These are phyloP conservation scores for Ptiloglossa arizonensis DNA, from an alignment of 1,140 invertebrate species.

Conservation along the genomic window DNA sequence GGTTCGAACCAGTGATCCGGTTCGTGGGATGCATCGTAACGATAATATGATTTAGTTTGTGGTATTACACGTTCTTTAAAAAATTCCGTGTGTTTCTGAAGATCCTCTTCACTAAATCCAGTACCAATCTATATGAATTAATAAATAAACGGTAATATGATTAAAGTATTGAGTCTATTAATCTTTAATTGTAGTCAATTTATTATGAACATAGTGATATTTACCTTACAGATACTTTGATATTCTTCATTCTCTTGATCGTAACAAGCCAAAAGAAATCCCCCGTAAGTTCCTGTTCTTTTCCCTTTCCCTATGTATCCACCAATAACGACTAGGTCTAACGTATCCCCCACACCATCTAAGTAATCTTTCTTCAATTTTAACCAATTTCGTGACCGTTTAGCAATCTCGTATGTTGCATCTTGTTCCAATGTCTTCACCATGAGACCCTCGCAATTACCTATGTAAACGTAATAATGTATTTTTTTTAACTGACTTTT, in stretches of 20 bases:
- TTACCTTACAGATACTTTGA: slow-evolving; percentile 94
- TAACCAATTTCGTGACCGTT: slow-evolving; percentile 97
- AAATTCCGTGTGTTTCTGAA: slow-evolving; percentile 89
- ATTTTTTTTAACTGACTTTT: background rate
- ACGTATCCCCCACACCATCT: slow-evolving; percentile 95
- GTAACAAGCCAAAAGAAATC: slow-evolving; percentile 98
- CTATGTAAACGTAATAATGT: slow-evolving; percentile 74
- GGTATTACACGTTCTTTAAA: slow-evolving; percentile 90
- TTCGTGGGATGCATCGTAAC: slow-evolving; percentile 88
- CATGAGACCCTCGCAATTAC: slow-evolving; percentile 99
- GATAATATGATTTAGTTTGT: slow-evolving; percentile 92
- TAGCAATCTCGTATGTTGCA: slow-evolving; percentile 98
- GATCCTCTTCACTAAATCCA: slow-evolving; percentile 96
- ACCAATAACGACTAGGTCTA: slow-evolving; percentile 98
- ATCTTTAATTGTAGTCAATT: background rate
- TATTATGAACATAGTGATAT: background rate
- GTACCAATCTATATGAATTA: slow-evolving; percentile 91
- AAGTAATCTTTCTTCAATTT: slow-evolving; percentile 99
- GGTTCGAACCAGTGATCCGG: slow-evolving; percentile 98
- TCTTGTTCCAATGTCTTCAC: slow-evolving; percentile 97
- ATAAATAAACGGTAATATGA: slow-evolving; percentile 20
- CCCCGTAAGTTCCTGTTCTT: slow-evolving; percentile 96
- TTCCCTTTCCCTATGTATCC: slow-evolving; percentile 97
- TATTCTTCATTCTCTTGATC: slow-evolving; percentile 96
- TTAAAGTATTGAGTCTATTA: too few relatives aligned